Conservation (phyloP, 1,140 invertebrate species). For the Parapsyche elsis region DNA sequence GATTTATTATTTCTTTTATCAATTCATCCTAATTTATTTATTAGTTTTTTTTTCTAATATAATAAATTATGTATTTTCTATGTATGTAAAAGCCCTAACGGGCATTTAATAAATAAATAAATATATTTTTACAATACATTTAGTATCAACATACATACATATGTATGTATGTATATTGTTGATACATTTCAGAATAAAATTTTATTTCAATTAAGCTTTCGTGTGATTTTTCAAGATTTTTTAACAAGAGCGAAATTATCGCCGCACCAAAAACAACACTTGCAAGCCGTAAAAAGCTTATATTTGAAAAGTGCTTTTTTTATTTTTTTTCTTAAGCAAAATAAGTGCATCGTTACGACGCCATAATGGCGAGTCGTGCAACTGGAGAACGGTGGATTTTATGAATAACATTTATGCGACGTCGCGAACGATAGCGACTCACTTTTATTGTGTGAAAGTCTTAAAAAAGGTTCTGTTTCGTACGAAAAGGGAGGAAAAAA, state of each 20-base stretch:
- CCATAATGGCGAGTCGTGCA: neutral
- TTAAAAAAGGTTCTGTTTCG: neutral
- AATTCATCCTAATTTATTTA: no score
- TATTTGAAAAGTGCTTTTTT: neutral
- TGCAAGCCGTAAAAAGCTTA: neutral
- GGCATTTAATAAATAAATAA: no score
- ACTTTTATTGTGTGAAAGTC: slow-evolving; percentile 9
- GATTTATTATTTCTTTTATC: no score
- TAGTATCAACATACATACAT: no score
- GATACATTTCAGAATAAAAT: neutral
- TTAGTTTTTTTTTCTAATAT: no score
- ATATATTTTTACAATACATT: no score
- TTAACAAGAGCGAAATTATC: neutral
- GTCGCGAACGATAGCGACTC: neutral
- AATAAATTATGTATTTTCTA: no score
- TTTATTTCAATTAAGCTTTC: neutral
- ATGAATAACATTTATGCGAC: slow-evolving; percentile 7
- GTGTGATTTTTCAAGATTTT: neutral
- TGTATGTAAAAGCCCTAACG: no score
- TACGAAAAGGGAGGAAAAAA: neutral
- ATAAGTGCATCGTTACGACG: slow-evolving; percentile 13
- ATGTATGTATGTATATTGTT: no score
- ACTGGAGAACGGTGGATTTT: neutral
- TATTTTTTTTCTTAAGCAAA: neutral
- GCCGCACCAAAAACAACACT: neutral